These are phyloP conservation scores for Disparrhopalites patrizii DNA, from an alignment of 2,888 invertebrate species.

Conservation along the genomic window DNA sequence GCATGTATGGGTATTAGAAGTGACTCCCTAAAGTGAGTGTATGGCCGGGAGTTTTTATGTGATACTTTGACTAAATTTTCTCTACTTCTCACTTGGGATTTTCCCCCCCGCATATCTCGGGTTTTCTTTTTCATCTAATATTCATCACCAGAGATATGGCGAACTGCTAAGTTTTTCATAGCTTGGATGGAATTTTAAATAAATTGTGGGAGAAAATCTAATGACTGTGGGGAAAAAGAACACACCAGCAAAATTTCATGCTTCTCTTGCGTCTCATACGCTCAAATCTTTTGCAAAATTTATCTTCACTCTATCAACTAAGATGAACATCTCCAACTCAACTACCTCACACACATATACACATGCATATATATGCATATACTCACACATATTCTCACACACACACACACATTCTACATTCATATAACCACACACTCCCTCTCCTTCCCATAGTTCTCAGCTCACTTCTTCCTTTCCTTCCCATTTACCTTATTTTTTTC, in stretches of 20 bases:
- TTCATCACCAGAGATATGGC: slow-evolving; percentile 48
- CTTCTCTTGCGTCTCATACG: slow-evolving; percentile 25
- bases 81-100: slow-evolving; percentile 46
- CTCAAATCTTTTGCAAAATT: slow-evolving; percentile 47
- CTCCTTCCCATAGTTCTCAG: slow-evolving; percentile 1
- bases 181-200: slow-evolving; percentile 49
- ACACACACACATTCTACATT: background rate
- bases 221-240: slow-evolving; percentile 47
- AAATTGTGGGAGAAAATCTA: slow-evolving; percentile 49
- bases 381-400: too few species aligned
- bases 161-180: slow-evolving; percentile 49
- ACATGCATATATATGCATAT: too few species aligned
- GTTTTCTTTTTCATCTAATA: slow-evolving; percentile 48
- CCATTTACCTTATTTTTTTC: slow-evolving; percentile 25
- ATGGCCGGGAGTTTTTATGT: slow-evolving; percentile 41
- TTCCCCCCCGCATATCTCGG: slow-evolving; percentile 39
- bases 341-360: slow-evolving; percentile 22
- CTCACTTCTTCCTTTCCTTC: slow-evolving; percentile 20
- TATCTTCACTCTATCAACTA: slow-evolving; percentile 43
- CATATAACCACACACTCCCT: background rate
- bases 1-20: slow-evolving; percentile 24
- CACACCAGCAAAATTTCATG: slow-evolving; percentile 28
- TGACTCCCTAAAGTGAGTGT: slow-evolving; percentile 24
- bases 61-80: slow-evolving; percentile 48
- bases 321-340: slow-evolving; percentile 34